phyloP scores from a whole-genome alignment of 2,888 invertebrate species.

The Troglohyphantes excavatus region DNA sequence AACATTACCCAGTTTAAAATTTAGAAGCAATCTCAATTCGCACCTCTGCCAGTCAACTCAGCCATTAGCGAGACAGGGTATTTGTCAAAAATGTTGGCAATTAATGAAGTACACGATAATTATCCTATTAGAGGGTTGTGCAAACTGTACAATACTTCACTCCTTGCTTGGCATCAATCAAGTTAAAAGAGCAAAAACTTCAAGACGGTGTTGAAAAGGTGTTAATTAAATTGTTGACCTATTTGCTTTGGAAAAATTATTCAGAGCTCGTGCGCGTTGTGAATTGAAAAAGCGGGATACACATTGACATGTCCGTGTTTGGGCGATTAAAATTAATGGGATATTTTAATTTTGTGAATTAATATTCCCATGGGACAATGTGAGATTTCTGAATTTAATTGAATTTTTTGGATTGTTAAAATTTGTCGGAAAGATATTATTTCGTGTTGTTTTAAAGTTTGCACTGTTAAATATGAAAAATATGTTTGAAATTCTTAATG shows the following conservation, averaged over 20 bases:
- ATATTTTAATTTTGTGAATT: background rate
- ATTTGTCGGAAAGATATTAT: too few species aligned
- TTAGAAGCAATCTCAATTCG: background rate
- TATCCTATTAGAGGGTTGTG: background rate
- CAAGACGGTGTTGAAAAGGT: background rate
- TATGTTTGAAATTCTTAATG: too few species aligned
- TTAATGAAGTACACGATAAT: background rate
- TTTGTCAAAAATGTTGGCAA: background rate
- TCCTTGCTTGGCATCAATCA: background rate
- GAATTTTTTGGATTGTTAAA: too few species aligned
- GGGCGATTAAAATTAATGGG: constrained; percentile 28
- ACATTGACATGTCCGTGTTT: background rate
- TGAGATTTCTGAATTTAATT: background rate
- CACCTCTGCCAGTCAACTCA: background rate
- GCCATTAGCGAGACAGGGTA: background rate
- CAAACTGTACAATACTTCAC: background rate
- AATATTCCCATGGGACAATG: background rate
- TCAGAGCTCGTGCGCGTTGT: background rate
- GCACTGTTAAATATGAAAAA: too few species aligned
- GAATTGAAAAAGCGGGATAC: background rate
- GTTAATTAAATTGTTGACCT: constrained; percentile 33
- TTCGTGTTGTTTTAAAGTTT: too few species aligned
- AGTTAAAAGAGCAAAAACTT: background rate
- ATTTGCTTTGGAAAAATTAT: constrained; percentile 25
- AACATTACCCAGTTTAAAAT: too few species aligned